A percentile compares a stretch with the other conserved stretches of the same genome.
Evolutionary conservation across 2,113 vertebrate genomes (phyloP).

Genomic region (Rhipidura dahli): DNA sequence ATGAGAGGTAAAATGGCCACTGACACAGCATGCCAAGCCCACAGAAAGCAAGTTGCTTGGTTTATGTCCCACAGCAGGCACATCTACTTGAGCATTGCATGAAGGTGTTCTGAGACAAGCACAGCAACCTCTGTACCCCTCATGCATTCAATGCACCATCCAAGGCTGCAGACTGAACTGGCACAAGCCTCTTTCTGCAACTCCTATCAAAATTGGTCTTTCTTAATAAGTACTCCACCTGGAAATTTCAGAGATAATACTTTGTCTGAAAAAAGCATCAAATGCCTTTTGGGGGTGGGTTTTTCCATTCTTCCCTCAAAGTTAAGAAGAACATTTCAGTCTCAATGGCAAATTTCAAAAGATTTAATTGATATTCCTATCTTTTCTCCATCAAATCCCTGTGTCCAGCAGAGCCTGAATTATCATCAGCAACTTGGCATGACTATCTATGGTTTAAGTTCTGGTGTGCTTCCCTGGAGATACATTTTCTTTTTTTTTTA

Average conservation of each 20-base stretch:
- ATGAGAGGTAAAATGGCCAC: not conserved
- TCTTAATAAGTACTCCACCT: not conserved
- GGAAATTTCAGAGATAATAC: not conserved
- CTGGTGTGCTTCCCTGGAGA: not conserved
- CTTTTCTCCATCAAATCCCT: not conserved
- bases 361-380: not conserved
- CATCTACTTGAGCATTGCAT: not conserved
- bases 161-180: not conserved
- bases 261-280: not conserved
- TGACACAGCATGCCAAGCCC: not conserved
- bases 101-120: not conserved
- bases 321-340: not conserved
- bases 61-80: not conserved
- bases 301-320: not conserved
- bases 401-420: not conserved
- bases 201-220: not conserved
- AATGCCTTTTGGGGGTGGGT: not conserved
- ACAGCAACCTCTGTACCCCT: not conserved
- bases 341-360: not conserved
- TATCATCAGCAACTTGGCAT: not conserved
- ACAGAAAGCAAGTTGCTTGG: not conserved
- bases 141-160: rapidly evolving
- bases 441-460: not conserved
- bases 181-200: not conserved
- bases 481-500: not conserved